Conservation (phyloP, 2,113 vertebrate species). For the Eubucco bourcierii region DNA sequence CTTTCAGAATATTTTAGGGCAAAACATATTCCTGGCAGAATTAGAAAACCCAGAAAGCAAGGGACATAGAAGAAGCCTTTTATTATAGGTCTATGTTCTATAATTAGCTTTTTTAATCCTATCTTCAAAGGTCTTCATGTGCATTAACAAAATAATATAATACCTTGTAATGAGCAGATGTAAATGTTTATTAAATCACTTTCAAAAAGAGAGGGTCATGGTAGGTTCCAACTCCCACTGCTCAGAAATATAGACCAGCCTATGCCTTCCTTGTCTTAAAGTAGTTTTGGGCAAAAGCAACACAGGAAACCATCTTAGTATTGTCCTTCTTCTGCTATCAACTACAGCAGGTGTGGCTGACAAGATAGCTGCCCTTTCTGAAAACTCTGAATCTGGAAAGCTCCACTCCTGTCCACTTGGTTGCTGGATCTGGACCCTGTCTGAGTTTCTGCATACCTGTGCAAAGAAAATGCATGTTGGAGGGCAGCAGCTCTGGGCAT, state of each 20-base stretch:
- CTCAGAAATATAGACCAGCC: neutral
- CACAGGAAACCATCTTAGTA: neutral
- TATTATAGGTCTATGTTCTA: neutral
- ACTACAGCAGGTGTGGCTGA: neutral
- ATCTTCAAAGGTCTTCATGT: neutral
- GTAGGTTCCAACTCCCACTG: fast-evolving
- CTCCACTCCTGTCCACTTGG: fast-evolving
- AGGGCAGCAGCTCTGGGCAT: neutral
- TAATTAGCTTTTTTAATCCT: neutral
- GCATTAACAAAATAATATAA: neutral
- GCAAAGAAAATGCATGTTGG: fast-evolving
- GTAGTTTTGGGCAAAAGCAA: neutral
- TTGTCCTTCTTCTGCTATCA: neutral
- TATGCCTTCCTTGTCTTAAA: neutral
- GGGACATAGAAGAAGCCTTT: neutral
- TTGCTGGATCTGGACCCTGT: neutral
- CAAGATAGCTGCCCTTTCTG: neutral
- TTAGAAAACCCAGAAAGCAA: neutral
- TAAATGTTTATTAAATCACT: neutral
- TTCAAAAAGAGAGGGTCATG: neutral
- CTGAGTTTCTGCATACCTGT: neutral
- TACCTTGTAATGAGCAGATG: neutral
- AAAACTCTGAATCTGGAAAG: neutral
- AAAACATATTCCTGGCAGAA: neutral
- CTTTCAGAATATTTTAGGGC: neutral